Evolutionary conservation across 2,113 vertebrate genomes (phyloP).

Genomic region (Syrrhaptes paradoxus): DNA sequence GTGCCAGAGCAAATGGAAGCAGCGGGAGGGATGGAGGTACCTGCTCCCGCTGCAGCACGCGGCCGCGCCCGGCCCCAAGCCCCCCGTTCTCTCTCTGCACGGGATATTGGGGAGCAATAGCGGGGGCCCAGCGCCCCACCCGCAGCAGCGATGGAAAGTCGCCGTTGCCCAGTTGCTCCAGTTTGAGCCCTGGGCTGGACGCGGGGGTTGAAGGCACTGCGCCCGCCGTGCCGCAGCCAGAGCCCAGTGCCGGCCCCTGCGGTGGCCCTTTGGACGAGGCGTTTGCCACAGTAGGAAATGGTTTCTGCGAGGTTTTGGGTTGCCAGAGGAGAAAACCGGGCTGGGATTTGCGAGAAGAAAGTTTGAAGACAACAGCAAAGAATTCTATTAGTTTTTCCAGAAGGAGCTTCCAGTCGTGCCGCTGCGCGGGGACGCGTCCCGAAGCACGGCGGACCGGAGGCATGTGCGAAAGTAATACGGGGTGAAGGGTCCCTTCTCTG

Average conservation of each 20-base stretch:
- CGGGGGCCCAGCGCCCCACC: rapidly evolving
- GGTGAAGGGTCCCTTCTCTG: neutral
- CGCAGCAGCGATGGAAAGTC: neutral
- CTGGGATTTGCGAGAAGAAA: constrained; percentile 18
- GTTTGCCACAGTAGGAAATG: constrained; percentile 6
- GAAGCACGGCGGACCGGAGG: rapidly evolving
- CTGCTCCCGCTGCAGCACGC: neutral
- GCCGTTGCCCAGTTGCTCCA: rapidly evolving
- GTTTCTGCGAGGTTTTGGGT: neutral
- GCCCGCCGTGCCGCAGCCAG: rapidly evolving
- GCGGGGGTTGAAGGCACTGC: neutral
- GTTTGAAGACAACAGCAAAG: neutral
- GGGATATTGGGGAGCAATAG: rapidly evolving
- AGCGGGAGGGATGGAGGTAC: neutral
- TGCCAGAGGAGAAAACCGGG: neutral
- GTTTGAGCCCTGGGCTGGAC: rapidly evolving
- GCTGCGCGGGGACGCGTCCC: rapidly evolving
- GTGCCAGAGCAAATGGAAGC: constrained; percentile 43
- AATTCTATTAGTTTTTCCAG: constrained; percentile 11
- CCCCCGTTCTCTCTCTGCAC: neutral
- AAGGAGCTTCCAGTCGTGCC: neutral
- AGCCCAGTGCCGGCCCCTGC: neutral
- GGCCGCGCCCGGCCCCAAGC: neutral
- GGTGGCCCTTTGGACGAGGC: neutral
- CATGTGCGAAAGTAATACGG: neutral